Evolutionary conservation across 2,113 vertebrate species (phyloP).

Genomic region (Coreoperca whiteheadi): DNA sequence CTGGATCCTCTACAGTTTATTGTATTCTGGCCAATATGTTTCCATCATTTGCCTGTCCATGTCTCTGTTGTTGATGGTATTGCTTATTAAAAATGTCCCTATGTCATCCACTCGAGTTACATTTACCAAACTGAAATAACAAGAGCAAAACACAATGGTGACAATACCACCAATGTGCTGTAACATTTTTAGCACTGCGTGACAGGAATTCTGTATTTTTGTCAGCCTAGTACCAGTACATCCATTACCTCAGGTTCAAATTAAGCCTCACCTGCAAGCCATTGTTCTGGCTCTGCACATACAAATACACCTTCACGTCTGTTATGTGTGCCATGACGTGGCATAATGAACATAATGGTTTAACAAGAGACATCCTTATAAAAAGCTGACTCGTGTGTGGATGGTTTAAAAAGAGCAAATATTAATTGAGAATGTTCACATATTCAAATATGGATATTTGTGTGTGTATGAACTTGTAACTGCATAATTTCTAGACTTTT

Average conservation of each 20-base stretch:
- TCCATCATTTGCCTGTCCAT: background rate
- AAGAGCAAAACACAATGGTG: background rate
- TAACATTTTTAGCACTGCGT: background rate
- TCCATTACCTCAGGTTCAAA: conserved; percentile 11
- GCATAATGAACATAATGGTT: background rate
- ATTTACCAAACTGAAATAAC: background rate
- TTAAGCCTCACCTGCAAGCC: background rate
- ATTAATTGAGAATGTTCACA: background rate
- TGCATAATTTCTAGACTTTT: background rate
- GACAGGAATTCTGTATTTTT: background rate
- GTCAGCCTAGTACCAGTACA: background rate
- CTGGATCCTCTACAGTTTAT: background rate
- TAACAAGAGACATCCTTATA: background rate
- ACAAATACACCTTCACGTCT: background rate
- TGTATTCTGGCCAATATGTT: background rate
- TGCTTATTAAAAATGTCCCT: background rate
- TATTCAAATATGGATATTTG: background rate
- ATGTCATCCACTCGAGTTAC: background rate
- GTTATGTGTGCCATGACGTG: background rate
- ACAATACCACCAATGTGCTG: background rate
- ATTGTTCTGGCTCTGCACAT: background rate
- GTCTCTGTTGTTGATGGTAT: conserved; percentile 1
- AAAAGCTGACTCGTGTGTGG: background rate
- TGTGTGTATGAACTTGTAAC: background rate
- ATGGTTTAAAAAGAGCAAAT: background rate